phyloP scores from a whole-genome alignment of 2,888 invertebrate genomes.

The Xestia xanthographa region DNA sequence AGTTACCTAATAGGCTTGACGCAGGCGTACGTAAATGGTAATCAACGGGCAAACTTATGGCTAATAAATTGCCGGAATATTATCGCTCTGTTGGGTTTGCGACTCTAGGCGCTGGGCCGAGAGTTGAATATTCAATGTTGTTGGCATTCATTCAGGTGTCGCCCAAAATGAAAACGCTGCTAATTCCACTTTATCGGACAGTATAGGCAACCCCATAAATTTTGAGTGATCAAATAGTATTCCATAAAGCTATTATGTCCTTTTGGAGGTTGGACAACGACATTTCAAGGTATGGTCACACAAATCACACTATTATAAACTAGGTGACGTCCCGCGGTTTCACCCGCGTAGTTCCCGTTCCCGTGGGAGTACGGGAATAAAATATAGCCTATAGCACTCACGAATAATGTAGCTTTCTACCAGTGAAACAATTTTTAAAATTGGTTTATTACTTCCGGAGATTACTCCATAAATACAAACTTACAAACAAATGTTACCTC shows the following conservation, averaged over 20 bases:
- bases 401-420: no score
- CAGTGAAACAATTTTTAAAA: no score
- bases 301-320: no score
- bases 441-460: no score
- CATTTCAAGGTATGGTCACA: neutral
- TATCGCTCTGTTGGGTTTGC: neutral
- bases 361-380: no score
- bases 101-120: neutral
- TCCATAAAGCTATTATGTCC: neutral
- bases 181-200: neutral
- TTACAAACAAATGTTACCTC: no score
- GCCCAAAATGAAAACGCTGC: neutral
- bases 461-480: no score
- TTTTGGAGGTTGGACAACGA: neutral
- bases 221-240: neutral
- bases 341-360: no score
- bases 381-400: no score
- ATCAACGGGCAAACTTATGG: neutral
- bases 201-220: neutral
- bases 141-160: neutral
- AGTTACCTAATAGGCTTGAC: neutral
- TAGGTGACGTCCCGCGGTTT: no score
- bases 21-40: neutral
- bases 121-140: neutral
- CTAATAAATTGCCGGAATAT: neutral